Conservation (phyloP, 2,888 invertebrate species). For the Mesochorus sp. region DNA sequence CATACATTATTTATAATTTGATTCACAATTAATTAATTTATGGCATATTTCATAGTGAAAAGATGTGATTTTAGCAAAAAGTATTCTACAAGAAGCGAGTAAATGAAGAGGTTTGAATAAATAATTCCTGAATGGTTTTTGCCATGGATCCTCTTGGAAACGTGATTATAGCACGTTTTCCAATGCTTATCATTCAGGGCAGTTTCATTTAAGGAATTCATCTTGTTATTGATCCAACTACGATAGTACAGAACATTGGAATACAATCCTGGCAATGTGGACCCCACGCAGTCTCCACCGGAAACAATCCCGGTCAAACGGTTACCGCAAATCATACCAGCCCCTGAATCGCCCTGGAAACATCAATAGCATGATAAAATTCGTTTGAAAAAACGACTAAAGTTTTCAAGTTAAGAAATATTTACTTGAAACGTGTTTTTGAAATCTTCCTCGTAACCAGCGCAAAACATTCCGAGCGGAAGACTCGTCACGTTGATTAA, state of each 20-base stretch:
- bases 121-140: too few relatives aligned
- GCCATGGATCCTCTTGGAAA: too few relatives aligned
- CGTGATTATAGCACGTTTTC: too few relatives aligned
- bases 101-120: too few relatives aligned
- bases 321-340: slow-evolving; percentile 74
- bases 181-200: too few relatives aligned
- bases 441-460: slow-evolving; percentile 74
- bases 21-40: too few relatives aligned
- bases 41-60: too few relatives aligned
- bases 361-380: too few relatives aligned
- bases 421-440: slow-evolving; percentile 76
- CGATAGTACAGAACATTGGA: slow-evolving; percentile 69
- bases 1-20: too few relatives aligned
- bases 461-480: slow-evolving; percentile 72
- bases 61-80: too few relatives aligned
- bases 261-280: slow-evolving; percentile 74
- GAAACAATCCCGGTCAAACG: slow-evolving; percentile 75
- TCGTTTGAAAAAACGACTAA: not conserved
- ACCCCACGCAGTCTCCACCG: slow-evolving; percentile 75
- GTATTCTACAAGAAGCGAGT: too few relatives aligned
- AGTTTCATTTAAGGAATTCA: slow-evolving; percentile 32
- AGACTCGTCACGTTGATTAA: slow-evolving; percentile 63
- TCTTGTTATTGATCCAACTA: slow-evolving; percentile 68
- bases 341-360: slow-evolving; percentile 78
- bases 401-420: not conserved